A percentile compares a stretch with the other conserved stretches of the same genome.
These are phyloP conservation scores for Tuta absoluta DNA, from an alignment of 2,888 invertebrate species.

Conservation along the genomic window DNA sequence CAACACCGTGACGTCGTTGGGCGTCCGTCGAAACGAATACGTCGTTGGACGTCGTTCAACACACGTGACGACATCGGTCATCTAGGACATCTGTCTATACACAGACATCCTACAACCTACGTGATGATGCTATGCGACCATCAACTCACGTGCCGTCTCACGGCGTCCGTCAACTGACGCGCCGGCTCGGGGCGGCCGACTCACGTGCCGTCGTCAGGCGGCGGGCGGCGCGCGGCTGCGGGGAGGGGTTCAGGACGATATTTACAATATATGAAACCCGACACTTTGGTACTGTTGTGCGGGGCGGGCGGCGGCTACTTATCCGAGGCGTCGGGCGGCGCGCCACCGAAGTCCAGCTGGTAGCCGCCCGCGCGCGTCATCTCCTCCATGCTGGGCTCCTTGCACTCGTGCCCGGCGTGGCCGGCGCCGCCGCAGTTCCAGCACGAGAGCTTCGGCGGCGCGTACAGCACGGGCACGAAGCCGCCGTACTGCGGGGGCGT, in stretches of 20 bases:
- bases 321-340: conserved; percentile 68
- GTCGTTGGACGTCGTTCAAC: background rate
- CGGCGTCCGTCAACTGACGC: conserved; percentile 17
- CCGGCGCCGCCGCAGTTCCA: conserved; percentile 95
- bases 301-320: conserved; percentile 52
- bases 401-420: conserved; percentile 93
- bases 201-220: conserved; percentile 5
- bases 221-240: conserved; percentile 5
- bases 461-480: conserved; percentile 78
- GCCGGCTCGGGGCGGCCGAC: background rate
- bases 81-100: conserved; percentile 17
- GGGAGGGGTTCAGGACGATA: conserved; percentile 42
- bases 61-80: background rate
- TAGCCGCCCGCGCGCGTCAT: conserved; percentile 88
- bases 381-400: conserved; percentile 95
- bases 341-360: conserved; percentile 84
- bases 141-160: background rate
- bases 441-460: conserved; percentile 87
- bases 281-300: conserved; percentile 51
- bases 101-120: background rate
- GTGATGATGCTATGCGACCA: background rate
- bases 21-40: background rate
- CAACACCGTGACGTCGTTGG: background rate
- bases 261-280: conserved; percentile 46
- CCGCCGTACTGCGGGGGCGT: conserved; percentile 70